Evolutionary conservation across 2,113 vertebrate species (phyloP), one percentile per base, ranked within the genome.

Genomic region (Phocoena phocoena): DNA sequence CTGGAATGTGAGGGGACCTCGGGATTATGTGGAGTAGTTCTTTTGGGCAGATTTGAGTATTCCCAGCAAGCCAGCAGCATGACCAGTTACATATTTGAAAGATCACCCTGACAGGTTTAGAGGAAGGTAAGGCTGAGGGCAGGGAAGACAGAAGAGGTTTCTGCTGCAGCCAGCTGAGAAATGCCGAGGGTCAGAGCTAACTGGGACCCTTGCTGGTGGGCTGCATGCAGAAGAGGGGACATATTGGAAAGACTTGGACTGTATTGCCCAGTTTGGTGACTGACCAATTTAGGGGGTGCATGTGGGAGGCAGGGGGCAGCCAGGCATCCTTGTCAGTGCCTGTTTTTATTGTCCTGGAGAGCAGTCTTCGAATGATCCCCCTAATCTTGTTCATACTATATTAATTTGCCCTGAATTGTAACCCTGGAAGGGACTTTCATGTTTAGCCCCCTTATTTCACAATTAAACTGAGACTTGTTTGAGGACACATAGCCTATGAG

Each of bases 171-270:
- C 58, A 23, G 14, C 25, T 70, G 79, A 67, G 87, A 20, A 7
- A 9, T 2, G 53, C n/a, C 17, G 65, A 86, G 20, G 38, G 38
- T 60, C 36, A 10, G 38, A 2, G 50, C 36, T 10, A 2, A 25
- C 67, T 13, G 0, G 20, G 62, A 41, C n/a, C 25, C 68, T 44
- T 23, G 7, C 47, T 3, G 13, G 15, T 8, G 6, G 71, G 38
- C 62, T 81, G 20, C 65, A 28, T 81, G 23, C 65, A 28, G 23
- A 55, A 38, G 26, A 31, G 25, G 15, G 12, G 9, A 6, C 3
- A 1, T 3, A 1, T 36, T 0, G 6, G 77, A 15, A 58, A 17
- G 33, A 53, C 20, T 5, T 0, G 11, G 50, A 18, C 62, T 85
- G 58, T 17, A 7, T 58, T 81, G 73, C 9, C 2, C 12, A 47